phyloP scores from a whole-genome alignment of 2,888 invertebrate species.

The Diachrysia chrysitis region DNA sequence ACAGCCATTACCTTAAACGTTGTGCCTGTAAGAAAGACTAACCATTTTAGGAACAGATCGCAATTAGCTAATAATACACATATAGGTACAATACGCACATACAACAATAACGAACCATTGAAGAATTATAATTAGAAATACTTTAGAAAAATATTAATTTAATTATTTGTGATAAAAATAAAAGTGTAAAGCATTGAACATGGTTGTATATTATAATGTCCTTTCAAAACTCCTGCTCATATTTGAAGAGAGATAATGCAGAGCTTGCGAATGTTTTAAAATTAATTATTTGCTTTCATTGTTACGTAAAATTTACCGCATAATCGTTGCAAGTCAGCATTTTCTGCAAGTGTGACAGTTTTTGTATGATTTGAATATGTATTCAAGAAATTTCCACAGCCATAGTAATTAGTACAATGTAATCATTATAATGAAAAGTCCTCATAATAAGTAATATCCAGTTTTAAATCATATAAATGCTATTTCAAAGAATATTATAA shows the following conservation, averaged over 20 bases:
- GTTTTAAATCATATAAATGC: no score
- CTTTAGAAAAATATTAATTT: not conserved
- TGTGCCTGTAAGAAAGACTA: constrained; percentile 70
- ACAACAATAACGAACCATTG: constrained; percentile 64
- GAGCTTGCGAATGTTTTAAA: not conserved
- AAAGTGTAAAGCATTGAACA: constrained; percentile 1
- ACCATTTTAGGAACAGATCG: constrained; percentile 89
- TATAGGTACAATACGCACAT: constrained; percentile 71
- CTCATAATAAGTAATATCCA: no score
- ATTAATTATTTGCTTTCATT: not conserved
- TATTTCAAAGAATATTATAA: not conserved
- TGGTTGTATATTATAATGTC: constrained; percentile 2
- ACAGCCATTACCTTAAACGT: constrained; percentile 56
- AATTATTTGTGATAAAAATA: not conserved
- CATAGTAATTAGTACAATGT: no score
- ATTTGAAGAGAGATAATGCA: constrained; percentile 1
- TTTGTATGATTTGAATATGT: no score
- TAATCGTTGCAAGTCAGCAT: not conserved
- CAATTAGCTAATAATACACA: constrained; percentile 73
- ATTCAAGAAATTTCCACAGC: no score
- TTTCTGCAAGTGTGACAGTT: not conserved
- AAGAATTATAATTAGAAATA: constrained; percentile 45
- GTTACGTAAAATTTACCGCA: not conserved
- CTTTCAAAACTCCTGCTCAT: not conserved
- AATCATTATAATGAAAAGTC: no score